Percentiles rank a stretch among this genome's conserved stretches.
phyloP scores from a whole-genome alignment of 2,888 invertebrate genomes.

The Trichogramma evanescens region DNA sequence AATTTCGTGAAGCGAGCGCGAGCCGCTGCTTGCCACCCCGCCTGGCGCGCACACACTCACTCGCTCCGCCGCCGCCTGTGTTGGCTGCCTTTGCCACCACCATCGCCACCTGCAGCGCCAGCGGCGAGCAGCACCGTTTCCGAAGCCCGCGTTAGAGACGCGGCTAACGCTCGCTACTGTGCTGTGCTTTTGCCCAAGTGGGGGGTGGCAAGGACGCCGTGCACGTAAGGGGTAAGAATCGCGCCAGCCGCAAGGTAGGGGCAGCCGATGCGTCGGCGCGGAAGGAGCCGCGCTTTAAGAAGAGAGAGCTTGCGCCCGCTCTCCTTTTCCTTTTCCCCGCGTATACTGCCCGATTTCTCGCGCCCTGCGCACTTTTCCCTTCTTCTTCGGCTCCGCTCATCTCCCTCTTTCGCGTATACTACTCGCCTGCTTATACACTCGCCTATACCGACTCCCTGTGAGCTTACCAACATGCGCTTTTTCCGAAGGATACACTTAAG shows the following conservation, averaged over 20 bases:
- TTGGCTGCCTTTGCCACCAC: background rate
- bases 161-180: no score
- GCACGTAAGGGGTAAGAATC: slow-evolving; percentile 13
- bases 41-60: background rate
- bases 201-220: background rate
- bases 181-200: no score
- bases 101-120: background rate
- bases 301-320: slow-evolving; percentile 25
- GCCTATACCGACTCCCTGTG: no score
- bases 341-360: background rate
- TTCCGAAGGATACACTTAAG: no score
- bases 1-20: slow-evolving; percentile 18
- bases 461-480: no score
- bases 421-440: no score
- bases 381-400: slow-evolving; percentile 16
- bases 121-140: background rate
- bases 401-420: background rate
- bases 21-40: background rate
- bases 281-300: slow-evolving; percentile 32
- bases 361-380: slow-evolving; percentile 15
- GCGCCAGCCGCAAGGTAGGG: slow-evolving; percentile 23
- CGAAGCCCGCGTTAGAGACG: no score
- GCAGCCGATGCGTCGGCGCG: slow-evolving; percentile 29
- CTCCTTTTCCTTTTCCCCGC: slow-evolving; percentile 21
- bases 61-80: background rate